A percentile compares a stretch with the other conserved stretches of the same genome.
phyloP scores from a whole-genome alignment of 2,888 invertebrate species.

The Camptogramma bilineatum region DNA sequence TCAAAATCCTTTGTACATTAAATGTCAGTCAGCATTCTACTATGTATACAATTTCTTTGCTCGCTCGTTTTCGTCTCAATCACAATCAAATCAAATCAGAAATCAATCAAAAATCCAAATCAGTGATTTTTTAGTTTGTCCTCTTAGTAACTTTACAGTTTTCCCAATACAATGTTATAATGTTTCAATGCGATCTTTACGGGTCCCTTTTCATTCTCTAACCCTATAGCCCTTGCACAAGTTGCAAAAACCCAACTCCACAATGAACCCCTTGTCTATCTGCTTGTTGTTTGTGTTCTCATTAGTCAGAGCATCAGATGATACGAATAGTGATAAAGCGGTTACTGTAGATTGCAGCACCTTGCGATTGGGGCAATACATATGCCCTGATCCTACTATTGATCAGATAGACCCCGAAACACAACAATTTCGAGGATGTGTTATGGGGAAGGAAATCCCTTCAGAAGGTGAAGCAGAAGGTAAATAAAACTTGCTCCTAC shows the following conservation, averaged over 20 bases:
- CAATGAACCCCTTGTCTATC: conserved; percentile 36
- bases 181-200: neutral
- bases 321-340: conserved; percentile 60
- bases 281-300: conserved; percentile 52
- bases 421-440: conserved; percentile 94
- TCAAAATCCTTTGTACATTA: no score
- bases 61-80: no score
- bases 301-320: conserved; percentile 62
- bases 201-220: neutral
- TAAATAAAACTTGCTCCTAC: conserved; percentile 57
- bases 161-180: neutral
- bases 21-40: no score
- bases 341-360: conserved; percentile 88
- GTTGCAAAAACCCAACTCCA: conserved; percentile 2
- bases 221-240: conserved; percentile 7
- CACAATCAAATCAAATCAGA: no score
- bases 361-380: conserved; percentile 91
- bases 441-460: conserved; percentile 76
- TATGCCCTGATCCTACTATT: conserved; percentile 92
- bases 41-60: no score
- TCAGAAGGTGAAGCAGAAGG: conserved; percentile 92
- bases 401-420: conserved; percentile 94
- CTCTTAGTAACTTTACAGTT: no score
- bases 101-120: no score
- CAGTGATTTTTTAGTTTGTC: no score